Evolutionary conservation across 2,797 vertebrate genomes (phyloP), one percentile per base, ranked within the genome.

Genomic region (Squalus acanthias): DNA sequence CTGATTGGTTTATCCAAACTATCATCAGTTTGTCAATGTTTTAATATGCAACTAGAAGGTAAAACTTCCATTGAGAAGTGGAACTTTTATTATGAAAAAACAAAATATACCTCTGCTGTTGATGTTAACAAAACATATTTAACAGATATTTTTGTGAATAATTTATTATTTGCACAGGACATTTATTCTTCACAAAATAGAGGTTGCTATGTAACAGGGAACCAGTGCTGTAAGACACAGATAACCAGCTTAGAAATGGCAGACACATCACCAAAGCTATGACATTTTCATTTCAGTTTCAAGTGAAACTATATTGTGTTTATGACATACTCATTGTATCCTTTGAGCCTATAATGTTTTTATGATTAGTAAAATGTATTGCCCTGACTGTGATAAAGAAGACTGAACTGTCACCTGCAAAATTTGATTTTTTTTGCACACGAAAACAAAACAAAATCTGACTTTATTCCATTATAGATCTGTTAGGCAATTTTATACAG

Each of bases 261-360:
- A 95, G 46, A 70, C 67, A 6, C 67, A 29, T 72, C 46, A 72
- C 22, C 69, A 53, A 72, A 95, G 69, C 24, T 53, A 2, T 95
- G 93, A 72, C 3, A 72, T 95, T 95, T 95, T 74, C 26, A 74
- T 95, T 95, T 95, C 46, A 57, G 46, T 95, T 95, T 74, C 26
- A 74, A 74, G 69, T 17, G 46, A 29, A 74, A 74, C 70, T 53
- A 57, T 74, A 95, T 57, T 95, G 69, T 74, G 22, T 57, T 95
- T 57, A 74, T 17, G 46, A 53, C 22, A 95, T 7, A 20, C 26
- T 95, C 94, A 95, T 95, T 74, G 50, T 57, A 57, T 53, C 50
- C 39, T 74, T 74, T 74, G 57, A 24, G 29, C 7, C 57, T 60
- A 26, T 60, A 57, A 94, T 13, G 8, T 67, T 74, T 53, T 9